Base-by-base conservation (phyloP, 2,797 vertebrate genomes). In the Todus mexicanus region DNA sequence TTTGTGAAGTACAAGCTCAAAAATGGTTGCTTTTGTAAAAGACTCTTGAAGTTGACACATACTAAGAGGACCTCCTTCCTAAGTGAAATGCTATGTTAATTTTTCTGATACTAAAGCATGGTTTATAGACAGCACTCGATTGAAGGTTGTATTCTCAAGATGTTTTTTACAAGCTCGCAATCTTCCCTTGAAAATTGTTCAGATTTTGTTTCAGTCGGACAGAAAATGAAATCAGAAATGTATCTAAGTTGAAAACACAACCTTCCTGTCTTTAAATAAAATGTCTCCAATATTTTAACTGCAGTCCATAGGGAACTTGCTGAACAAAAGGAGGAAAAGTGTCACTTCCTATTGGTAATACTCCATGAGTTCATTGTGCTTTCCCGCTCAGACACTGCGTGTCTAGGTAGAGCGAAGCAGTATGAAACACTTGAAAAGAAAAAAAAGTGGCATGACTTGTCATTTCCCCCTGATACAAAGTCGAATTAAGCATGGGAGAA, bases 321-420 rank as follows among this genome's bases (percentile, higher is more conserved):
- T 37, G 84, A 97, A 99, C 99, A 99, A 99, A 99, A 97, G 98
- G 94, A 99, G 99, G 99, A 99, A 99, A 98, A 98, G 97, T 97
- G 98, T 97, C 96, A 97, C 98, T 98, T 99, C 99, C 98, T 97
- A 91, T 43, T 81, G 63, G 83, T 90, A 94, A 96, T 87, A 74
- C 87, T 78, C 81, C n/a, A 20, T 69, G 77, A 59, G 60, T 73
- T 93, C 79, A 78, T 64, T 73, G 65, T 56, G 77, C 95, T 96
- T 95, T 92, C 95, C 91, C 47, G 10, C 81, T 93, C 86, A 73
- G 90, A 89, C 4, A 13, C 48, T 61, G n/a, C 35, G 70, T 5
- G 5, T 89, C 87, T 82, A 61, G 33, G 88, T 82, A 92, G 22
- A 72, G 25, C 5, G 48, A 50, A 86, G 12, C 51, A 31, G 64